phyloP scores from a whole-genome alignment of 2,888 invertebrate genomes.

The Tetragnatha montana region DNA sequence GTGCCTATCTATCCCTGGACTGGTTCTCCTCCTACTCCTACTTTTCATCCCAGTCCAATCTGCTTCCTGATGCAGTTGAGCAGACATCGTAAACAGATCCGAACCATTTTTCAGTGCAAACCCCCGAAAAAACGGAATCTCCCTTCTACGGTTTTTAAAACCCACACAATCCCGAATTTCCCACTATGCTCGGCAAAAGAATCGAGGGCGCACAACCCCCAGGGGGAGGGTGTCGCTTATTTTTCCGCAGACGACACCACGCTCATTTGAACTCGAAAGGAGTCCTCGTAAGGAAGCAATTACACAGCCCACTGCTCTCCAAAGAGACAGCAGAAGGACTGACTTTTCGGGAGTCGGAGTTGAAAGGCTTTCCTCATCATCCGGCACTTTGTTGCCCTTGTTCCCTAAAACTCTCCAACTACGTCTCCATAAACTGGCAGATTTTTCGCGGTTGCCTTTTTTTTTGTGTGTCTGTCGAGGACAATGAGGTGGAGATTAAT shows the following conservation, averaged over 20 bases:
- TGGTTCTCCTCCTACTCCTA: no score
- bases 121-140: background rate
- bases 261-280: slow-evolving; percentile 63
- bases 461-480: no score
- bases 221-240: slow-evolving; percentile 19
- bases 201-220: slow-evolving; percentile 17
- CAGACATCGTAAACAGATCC: background rate
- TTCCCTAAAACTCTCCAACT: background rate
- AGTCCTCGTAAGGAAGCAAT: slow-evolving; percentile 63
- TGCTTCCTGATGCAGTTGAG: background rate
- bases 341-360: slow-evolving; percentile 12
- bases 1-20: no score
- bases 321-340: slow-evolving; percentile 62
- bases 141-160: background rate
- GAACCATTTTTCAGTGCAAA: background rate
- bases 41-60: background rate
- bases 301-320: slow-evolving; percentile 56
- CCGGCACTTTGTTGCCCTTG: slow-evolving; percentile 50
- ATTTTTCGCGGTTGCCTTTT: slow-evolving; percentile 14
- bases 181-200: background rate
- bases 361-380: slow-evolving; percentile 33
- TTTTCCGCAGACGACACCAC: slow-evolving; percentile 36
- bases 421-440: slow-evolving; percentile 47
- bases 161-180: background rate
- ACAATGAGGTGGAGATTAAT: background rate